Base-by-base conservation (phyloP, 2,113 vertebrate genomes). In the Myotis yumanensis region DNA sequence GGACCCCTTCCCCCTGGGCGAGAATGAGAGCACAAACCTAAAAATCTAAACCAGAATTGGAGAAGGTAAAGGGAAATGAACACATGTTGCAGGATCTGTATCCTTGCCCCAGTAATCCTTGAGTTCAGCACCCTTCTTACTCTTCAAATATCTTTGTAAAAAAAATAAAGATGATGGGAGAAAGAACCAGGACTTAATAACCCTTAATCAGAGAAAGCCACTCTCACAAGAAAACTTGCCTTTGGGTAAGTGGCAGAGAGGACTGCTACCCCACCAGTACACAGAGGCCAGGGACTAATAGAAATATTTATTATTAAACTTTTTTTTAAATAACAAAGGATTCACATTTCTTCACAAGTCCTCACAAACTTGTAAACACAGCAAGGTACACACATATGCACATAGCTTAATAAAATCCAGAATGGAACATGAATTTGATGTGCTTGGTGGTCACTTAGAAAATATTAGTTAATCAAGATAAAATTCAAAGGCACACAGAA, bases 401-500 rank as follows among this genome's bases (percentile, higher is more conserved):
- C 43, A 77, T 82, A 77, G 25, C 69, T 85, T 79, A 80, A 76
- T 91, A 76, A 93, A 94, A 89, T 86, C 54, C 73, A 89, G 73
- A 91, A 54, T 73, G 32, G 73, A 95, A n/a, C 16, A 71, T 48
- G 69, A 95, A 83, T 25, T 95, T 94, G 64, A 25, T 52, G 17
- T 48, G 40, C 37, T 52, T 83, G 43, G 11, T 80, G 73, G 25
- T 80, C 35, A 48, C 51, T 88, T 69, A 85, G 69, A 76, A 95
- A 97, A 93, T 95, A 66, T 37, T 92, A 83, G n/a, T 66, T 90
- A 48, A 80, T 28, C 23, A 52, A 87, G 72, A 79, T 91, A 77
- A 95, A 96, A 96, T 93, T 88, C 28, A 96, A 90, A 93, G 72
- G 75, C 46, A 86, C 22, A 90, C 54, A 89, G 72, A 96, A 80